Evolutionary conservation across 2,113 vertebrate genomes (phyloP), one percentile per base, ranked within the genome.

Genomic region (Otis tarda): DNA sequence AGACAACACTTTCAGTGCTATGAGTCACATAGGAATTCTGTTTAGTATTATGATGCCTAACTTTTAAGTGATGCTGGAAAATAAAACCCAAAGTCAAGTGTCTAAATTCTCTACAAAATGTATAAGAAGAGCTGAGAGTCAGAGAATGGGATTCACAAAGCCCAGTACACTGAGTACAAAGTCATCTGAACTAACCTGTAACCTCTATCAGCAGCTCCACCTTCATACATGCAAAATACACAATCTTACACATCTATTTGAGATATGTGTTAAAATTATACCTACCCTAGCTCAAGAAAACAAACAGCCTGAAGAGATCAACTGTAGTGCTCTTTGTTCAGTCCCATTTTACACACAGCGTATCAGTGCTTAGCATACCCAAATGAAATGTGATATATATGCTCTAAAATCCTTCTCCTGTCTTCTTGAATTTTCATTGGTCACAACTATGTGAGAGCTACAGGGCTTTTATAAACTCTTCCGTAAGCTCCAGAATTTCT

Each of bases 351-450:
- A 65, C 8, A 53, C 3, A 4, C 20, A 37, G 19, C 11, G 10
- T 47, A 14, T 12, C 8, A 43, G 17, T 23, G 35, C 55, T 78
- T 74, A 0, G 0, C 30, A 23, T 30, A 49, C 8, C 20, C 35
- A n/a, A 37, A 67, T 39, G 10, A 70, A 75, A 85, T 16, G 27
- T 6, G 9, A 90, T 43, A 57, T 6, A 23, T 16, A 30, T 2
- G 5, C 56, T 70, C 27, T 65, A 63, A 82, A 85, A 70, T 63
- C 21, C 33, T 87, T 37, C 35, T 73, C 39, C 16, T 39, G 12
- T 33, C 53, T 55, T 78, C 50, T 50, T 85, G 41, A 45, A 35
- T 70, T 6, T 49, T 67, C 31, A 27, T 24, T 83, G n/a, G 27
- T 67, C 23, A 63, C 17, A 83, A 75, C 57, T 53, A 65, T 7